Evolutionary conservation across 2,888 invertebrate genomes (phyloP).

Genomic region (Plebejus anna): DNA sequence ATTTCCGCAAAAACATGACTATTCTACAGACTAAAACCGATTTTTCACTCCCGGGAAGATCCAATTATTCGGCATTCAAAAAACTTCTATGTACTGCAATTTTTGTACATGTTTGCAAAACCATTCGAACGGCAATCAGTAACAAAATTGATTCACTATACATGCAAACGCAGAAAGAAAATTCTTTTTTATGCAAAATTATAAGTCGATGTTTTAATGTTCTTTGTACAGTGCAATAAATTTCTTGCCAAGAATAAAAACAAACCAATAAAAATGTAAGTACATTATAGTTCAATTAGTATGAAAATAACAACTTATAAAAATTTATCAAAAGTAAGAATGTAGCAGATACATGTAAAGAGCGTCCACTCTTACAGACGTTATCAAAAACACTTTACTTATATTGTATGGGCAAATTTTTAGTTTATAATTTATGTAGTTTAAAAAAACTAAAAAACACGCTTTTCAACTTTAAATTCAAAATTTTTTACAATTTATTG

Average conservation of each 20-base stretch:
- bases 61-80: neutral
- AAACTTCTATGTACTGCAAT: neutral
- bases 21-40: neutral
- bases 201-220: neutral
- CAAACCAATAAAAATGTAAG: neutral
- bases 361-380: too few relatives aligned
- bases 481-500: too few relatives aligned
- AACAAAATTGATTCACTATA: neutral
- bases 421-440: too few relatives aligned
- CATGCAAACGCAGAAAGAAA: neutral
- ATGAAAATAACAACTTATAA: too few relatives aligned
- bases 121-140: neutral
- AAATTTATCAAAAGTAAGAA: too few relatives aligned
- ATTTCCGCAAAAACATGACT: neutral
- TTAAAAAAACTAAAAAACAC: too few relatives aligned
- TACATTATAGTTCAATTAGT: too few relatives aligned
- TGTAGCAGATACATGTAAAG: too few relatives aligned
- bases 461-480: too few relatives aligned
- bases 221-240: neutral
- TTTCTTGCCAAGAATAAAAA: slow-evolving; percentile 7
- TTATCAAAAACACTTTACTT: too few relatives aligned
- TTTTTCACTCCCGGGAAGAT: neutral
- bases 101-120: neutral
- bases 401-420: too few relatives aligned
- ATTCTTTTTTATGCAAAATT: neutral